Conservation (phyloP, 2,113 vertebrate genomes). For the Silurus meridionalis region DNA sequence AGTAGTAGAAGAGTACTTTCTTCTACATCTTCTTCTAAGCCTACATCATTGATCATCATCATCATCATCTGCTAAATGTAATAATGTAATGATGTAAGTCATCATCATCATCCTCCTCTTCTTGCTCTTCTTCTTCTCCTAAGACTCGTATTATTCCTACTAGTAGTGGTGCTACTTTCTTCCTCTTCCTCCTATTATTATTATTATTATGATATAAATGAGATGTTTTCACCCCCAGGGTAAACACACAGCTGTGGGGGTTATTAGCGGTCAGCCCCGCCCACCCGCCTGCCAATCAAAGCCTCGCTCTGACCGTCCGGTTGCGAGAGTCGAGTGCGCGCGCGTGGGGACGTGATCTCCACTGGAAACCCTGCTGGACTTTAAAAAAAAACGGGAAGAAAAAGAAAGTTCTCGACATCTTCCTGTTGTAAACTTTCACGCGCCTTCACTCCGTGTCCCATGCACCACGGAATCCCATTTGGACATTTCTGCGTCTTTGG, state of each 20-base stretch:
- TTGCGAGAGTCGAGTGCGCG: not conserved
- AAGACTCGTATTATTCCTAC: not conserved
- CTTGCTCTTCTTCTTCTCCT: not conserved
- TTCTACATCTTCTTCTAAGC: too few relatives aligned
- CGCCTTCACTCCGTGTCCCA: not conserved
- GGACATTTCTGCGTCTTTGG: not conserved
- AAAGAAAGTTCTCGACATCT: not conserved
- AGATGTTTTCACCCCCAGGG: not conserved
- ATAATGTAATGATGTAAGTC: too few relatives aligned
- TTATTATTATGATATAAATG: not conserved
- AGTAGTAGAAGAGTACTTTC: too few relatives aligned
- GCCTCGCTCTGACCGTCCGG: not conserved
- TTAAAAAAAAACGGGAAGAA: not conserved
- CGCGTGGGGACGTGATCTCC: not conserved
- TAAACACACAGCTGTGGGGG: not conserved
- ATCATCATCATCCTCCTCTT: not conserved
- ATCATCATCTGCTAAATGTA: not conserved
- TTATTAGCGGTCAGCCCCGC: constrained; percentile 17
- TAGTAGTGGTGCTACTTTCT: not conserved
- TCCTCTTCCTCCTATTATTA: not conserved
- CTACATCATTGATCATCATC: too few relatives aligned
- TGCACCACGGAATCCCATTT: too few relatives aligned
- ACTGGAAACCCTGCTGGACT: not conserved
- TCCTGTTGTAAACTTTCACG: not conserved
- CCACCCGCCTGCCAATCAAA: constrained; percentile 21